Base-by-base conservation (phyloP, 2,888 invertebrate species). In the Orthosia gracilis region DNA sequence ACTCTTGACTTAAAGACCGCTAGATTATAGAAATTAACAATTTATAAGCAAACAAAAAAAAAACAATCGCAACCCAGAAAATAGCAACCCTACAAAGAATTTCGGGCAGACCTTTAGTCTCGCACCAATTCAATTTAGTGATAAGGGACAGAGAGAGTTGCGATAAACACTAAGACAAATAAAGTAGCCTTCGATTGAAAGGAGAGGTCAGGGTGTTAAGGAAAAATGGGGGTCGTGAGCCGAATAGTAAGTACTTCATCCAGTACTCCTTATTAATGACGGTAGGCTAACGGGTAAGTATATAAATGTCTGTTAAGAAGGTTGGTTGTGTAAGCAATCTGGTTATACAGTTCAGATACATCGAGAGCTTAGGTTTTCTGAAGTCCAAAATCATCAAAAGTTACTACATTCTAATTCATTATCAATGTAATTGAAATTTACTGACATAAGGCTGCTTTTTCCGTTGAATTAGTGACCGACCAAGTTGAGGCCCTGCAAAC, bases 81-180 rank as follows among this genome's bases (percentile, higher is more conserved):
- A 47, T 52, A 73, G 23, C 91, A 93, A 59, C 93, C 93, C 92
- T 92, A 84, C 17, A 18, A 61, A 47, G 13, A 86, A 87, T 88
- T 50, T 88, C 86, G 55, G 50, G 21, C 49, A 85, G 87, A 87
- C 91, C 93, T 91, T 94, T 94, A 93, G 92, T 91, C 91, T 91
- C 90, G 78, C 82, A 89, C 89, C 94, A 94, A 94, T 95, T 94
- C 94, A 94, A 95, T 95, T 94, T 93, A 92, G 92, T 92, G 94
- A 95, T 94, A 94, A 94, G 92, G 92, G 90, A 90, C 89, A 91
- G 89, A 87, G 87, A 83, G 83, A 84, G 86, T 88, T 87, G 87
- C 87, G 89, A 92, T 93, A 92, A 93, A 93, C 90, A 91, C 88
- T 88, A 90, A 91, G 92, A 93, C 93, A 92, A 94, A 92, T 92